Percentiles rank a stretch among this genome's conserved stretches.
These are phyloP conservation scores for Amphiprion ocellaris DNA, from an alignment of 2,113 vertebrate genomes.

Conservation along the genomic window DNA sequence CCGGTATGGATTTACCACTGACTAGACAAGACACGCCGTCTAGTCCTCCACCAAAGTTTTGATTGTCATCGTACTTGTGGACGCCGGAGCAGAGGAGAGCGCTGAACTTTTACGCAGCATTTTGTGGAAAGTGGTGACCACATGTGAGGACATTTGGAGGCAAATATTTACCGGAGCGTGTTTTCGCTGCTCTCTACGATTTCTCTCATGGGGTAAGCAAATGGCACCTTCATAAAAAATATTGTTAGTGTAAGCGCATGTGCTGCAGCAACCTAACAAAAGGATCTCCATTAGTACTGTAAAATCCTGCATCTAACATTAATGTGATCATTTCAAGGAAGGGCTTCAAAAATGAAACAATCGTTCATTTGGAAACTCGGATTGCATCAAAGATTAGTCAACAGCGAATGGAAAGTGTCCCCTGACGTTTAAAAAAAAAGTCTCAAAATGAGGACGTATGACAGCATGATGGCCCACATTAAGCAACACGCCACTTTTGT, in stretches of 20 bases:
- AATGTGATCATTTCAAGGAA: too few relatives aligned
- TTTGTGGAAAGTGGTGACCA: conserved; percentile 38
- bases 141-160: conserved; percentile 67
- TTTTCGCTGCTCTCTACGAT: conserved; percentile 35
- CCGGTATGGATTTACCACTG: conserved; percentile 73
- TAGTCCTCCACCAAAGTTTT: conserved; percentile 60
- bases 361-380: background rate
- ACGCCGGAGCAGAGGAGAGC: conserved; percentile 16
- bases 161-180: conserved; percentile 30
- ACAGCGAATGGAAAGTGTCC: background rate
- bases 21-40: conserved; percentile 54
- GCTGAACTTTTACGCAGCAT: conserved; percentile 31
- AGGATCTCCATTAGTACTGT: background rate
- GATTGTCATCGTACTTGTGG: conserved; percentile 52
- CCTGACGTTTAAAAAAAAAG: background rate
- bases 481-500: background rate
- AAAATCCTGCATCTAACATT: background rate
- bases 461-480: background rate
- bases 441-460: background rate
- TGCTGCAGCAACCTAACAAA: conserved; percentile 43
- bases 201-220: conserved; percentile 85
- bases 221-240: background rate
- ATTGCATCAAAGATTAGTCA: background rate
- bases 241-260: conserved; percentile 23
- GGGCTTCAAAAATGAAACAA: too few relatives aligned